Evolutionary conservation across 2,888 invertebrate genomes (phyloP).

Genomic region (Octonoba sinensis): DNA sequence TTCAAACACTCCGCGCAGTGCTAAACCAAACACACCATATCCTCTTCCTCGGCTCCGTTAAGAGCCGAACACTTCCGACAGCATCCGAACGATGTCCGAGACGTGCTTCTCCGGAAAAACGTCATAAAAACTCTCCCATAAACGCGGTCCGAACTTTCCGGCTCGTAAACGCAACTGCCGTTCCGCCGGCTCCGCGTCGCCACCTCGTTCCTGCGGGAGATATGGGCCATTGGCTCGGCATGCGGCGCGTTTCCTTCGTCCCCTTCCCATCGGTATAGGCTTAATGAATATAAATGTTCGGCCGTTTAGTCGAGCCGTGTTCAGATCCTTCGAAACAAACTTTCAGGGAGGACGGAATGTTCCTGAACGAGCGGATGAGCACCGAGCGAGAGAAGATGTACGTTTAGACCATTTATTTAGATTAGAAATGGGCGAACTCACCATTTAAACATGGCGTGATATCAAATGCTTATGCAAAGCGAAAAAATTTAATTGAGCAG

Average conservation of each 20-base stretch:
- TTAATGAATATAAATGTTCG: conserved; percentile 49
- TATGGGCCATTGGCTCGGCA: conserved; percentile 53
- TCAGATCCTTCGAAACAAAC: neutral
- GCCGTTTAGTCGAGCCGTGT: conserved; percentile 26
- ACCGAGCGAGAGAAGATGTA: too few species aligned
- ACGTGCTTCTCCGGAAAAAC: neutral
- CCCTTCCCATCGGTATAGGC: conserved; percentile 21
- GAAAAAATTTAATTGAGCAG: too few species aligned
- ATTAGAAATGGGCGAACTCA: too few species aligned
- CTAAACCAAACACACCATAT: too few species aligned
- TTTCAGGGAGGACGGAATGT: too few species aligned
- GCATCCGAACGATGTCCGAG: neutral
- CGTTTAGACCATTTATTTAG: too few species aligned
- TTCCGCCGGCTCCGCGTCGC: conserved; percentile 25
- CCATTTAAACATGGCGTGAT: too few species aligned
- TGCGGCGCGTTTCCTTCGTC: conserved; percentile 15
- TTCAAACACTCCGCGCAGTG: too few species aligned
- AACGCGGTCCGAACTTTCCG: conserved; percentile 6
- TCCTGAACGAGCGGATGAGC: too few species aligned
- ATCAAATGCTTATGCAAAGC: too few species aligned
- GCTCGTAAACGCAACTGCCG: conserved; percentile 26
- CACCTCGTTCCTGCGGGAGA: conserved; percentile 18
- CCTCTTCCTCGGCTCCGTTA: too few species aligned
- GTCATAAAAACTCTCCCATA: conserved; percentile 9
- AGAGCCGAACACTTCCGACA: neutral